Conservation (phyloP, 2,888 invertebrate genomes). For the Melanophora roralis region DNA sequence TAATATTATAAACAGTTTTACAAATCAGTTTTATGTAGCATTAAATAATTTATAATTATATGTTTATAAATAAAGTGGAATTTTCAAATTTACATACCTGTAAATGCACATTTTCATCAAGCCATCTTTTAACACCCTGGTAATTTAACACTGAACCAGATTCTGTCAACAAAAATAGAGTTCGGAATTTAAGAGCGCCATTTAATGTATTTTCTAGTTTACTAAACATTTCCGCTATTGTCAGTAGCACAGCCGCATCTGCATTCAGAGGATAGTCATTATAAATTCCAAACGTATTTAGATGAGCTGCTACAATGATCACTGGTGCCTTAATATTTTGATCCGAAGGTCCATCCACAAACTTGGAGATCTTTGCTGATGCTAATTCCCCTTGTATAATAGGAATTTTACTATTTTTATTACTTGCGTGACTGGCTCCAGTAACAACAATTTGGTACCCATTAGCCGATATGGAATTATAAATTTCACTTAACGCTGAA, state of each 20-base stretch:
- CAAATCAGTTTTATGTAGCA: too few relatives aligned
- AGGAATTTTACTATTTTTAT: constrained; percentile 89
- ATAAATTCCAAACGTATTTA: constrained; percentile 92
- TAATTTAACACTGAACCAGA: constrained; percentile 94
- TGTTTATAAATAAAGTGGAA: too few relatives aligned
- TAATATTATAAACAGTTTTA: too few relatives aligned
- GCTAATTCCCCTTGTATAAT: constrained; percentile 90
- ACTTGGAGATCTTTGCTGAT: constrained; percentile 69
- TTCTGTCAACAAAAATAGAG: constrained; percentile 93
- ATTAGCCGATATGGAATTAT: constrained; percentile 93
- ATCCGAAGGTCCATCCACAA: constrained; percentile 78
- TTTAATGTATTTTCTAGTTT: constrained; percentile 87
- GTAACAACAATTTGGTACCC: constrained; percentile 94
- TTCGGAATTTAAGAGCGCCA: constrained; percentile 85
- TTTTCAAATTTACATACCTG: too few relatives aligned
- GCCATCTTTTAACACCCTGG: constrained; percentile 96
- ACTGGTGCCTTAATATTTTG: constrained; percentile 83
- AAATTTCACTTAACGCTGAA: constrained; percentile 89
- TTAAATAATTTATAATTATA: too few relatives aligned
- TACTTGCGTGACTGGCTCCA: constrained; percentile 83
- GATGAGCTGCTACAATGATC: constrained; percentile 94
- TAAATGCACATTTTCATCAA: constrained; percentile 82
- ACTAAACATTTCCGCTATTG: constrained; percentile 92
- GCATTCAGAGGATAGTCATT: constrained; percentile 92
- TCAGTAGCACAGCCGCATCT: constrained; percentile 91